A percentile compares a stretch with the other conserved stretches of the same genome.
phyloP scores from a whole-genome alignment of 2,113 vertebrate genomes.

The Dasyurus viverrinus region DNA sequence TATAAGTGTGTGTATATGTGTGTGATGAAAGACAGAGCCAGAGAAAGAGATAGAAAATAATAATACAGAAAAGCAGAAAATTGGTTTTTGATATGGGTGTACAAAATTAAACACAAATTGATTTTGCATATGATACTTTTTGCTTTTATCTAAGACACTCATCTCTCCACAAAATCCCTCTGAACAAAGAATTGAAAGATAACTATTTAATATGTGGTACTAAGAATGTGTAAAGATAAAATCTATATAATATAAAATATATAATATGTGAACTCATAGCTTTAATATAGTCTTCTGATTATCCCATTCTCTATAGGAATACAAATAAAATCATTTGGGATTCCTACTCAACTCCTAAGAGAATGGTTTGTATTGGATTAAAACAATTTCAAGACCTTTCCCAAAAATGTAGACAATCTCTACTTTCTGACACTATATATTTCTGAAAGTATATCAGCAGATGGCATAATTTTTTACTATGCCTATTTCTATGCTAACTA shows the following conservation, averaged over 20 bases:
- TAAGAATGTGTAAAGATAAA: not conserved
- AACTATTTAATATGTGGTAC: not conserved
- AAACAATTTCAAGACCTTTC: not conserved
- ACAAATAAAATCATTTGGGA: not conserved
- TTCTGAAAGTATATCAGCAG: not conserved
- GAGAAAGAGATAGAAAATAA: too few relatives aligned
- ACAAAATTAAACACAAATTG: not conserved
- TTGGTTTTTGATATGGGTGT: not conserved
- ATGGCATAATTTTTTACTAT: not conserved
- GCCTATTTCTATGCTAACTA: not conserved
- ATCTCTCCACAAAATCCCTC: not conserved
- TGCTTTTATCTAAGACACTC: not conserved
- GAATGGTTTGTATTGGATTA: constrained; percentile 14
- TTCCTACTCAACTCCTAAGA: not conserved
- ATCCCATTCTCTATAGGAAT: not conserved
- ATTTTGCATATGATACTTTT: not conserved
- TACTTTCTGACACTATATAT: not conserved
- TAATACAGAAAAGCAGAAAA: not conserved
- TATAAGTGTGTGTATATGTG: too few relatives aligned
- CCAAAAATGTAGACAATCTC: not conserved
- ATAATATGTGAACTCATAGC: not conserved
- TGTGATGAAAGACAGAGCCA: not conserved
- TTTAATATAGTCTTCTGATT: not conserved
- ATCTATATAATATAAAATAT: not conserved
- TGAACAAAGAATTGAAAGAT: not conserved